Conservation (phyloP, 2,888 invertebrate species). For the Neelides folsomi region DNA sequence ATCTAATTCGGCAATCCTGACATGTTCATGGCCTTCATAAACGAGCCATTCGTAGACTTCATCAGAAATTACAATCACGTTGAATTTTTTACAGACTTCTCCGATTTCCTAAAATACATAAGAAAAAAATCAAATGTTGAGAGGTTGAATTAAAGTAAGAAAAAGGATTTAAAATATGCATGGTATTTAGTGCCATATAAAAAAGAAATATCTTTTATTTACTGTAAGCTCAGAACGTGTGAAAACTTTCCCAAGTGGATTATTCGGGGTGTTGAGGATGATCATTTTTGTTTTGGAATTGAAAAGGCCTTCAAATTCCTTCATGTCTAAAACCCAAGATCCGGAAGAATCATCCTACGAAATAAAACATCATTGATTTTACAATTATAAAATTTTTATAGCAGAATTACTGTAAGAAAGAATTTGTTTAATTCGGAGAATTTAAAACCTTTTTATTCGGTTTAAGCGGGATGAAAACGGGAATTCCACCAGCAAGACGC, state of each 20-base stretch:
- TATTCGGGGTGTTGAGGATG: conserved; percentile 94
- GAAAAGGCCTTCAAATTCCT: conserved; percentile 66
- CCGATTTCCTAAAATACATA: conserved; percentile 53
- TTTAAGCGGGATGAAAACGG: conserved; percentile 73
- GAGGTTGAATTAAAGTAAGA: too few relatives aligned
- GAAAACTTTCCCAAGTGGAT: conserved; percentile 89
- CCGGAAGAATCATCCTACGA: conserved; percentile 49
- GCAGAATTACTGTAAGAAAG: too few relatives aligned
- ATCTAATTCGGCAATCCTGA: conserved; percentile 55
- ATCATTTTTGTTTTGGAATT: conserved; percentile 82
- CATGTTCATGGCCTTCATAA: conserved; percentile 65
- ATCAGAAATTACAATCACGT: conserved; percentile 82
- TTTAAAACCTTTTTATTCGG: conserved; percentile 44
- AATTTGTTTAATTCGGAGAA: too few relatives aligned
- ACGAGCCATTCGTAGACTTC: conserved; percentile 93
- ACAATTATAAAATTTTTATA: too few relatives aligned
- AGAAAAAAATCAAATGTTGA: too few relatives aligned
- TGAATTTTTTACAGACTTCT: conserved; percentile 76
- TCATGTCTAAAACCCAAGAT: conserved; percentile 78
- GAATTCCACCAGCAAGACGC: conserved; percentile 67
- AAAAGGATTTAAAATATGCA: too few relatives aligned
- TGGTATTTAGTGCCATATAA: too few relatives aligned
- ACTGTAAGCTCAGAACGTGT: conserved; percentile 45
- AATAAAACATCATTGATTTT: conserved; percentile 47
- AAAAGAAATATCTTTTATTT: background rate